These are phyloP conservation scores for Paguma larvata DNA, from an alignment of 2,797 vertebrate species.

Conservation along the genomic window DNA sequence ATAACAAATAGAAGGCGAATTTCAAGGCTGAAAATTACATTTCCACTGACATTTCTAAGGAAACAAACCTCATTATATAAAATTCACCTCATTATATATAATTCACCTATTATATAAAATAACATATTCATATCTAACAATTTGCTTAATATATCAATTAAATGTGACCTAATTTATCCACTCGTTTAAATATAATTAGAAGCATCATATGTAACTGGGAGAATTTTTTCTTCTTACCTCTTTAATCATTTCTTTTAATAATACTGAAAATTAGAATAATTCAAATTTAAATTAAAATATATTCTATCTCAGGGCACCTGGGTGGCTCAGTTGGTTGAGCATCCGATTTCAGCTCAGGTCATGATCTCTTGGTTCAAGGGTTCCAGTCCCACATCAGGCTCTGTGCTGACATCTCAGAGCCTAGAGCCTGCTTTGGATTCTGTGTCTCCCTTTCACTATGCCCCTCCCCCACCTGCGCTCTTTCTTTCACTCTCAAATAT, in stretches of 20 bases:
- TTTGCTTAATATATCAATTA: slow-evolving; percentile 35
- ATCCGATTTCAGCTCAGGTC: too few species aligned
- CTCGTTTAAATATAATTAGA: slow-evolving; percentile 24
- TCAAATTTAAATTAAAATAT: slow-evolving; percentile 56
- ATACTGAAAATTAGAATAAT: neutral
- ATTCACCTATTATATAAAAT: neutral
- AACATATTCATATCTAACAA: slow-evolving; percentile 6
- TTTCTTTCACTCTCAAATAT: too few species aligned
- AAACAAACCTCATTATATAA: neutral
- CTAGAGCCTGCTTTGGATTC: too few species aligned
- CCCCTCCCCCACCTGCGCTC: too few species aligned
- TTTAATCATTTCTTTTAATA: neutral
- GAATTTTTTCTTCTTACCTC: neutral
- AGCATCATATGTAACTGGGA: neutral
- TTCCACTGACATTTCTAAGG: slow-evolving; percentile 4
- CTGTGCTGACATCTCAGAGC: too few species aligned
- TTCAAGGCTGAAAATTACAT: neutral
- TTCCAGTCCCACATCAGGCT: too few species aligned
- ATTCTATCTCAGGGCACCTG: neutral
- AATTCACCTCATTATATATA: neutral
- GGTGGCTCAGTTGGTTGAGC: too few species aligned
- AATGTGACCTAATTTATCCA: slow-evolving; percentile 36
- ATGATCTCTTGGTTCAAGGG: rapidly evolving
- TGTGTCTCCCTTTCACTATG: too few species aligned
- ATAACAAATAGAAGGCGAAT: neutral